Evolutionary conservation across 2,888 invertebrate genomes (phyloP), one percentile per base, ranked within the genome.

Genomic region (Sminthurides aquaticus): DNA sequence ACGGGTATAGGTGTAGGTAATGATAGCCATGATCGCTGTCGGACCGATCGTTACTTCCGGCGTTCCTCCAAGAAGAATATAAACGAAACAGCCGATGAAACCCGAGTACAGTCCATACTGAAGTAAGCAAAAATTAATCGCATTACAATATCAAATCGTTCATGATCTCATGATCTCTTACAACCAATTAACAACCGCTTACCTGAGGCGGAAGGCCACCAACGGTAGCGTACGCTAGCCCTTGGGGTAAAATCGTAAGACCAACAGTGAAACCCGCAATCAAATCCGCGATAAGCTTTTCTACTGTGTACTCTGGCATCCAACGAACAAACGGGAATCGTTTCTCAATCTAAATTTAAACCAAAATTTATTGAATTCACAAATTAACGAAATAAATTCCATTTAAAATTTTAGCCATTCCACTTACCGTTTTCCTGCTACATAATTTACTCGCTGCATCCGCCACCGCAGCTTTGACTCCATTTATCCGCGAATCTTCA

Each of bases 61-160:
- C 2, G 74, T 72, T 15, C 71, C 70, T n/a, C 74, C 74, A n/a
- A 73, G 18, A 1, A 74, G 58, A 62, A 74, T 73, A 57, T 73
- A 71, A 3, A 71, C 68, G 43, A 74, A 74, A 48, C 74, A 74
- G n/a, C 74, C 74, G 1, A 73, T 64, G 49, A 74, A 74, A 24
- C 74, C 72, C n/a, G 64, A 66, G 55, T 71, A 74, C 0, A 73
- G 63, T 43, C 69, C 71, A 60, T 69, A 71, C 67, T 68, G 28
- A 3, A 26, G 49, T 55, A 62, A 54, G 27, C 26, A 48, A 56
- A 49, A 58, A 56, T 58, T 49, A 28, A 61, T 8, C 24, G 25
- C 18, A 26, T 60, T 25, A 49, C 28, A 20, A 63, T 54, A 34
- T 22, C 5, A n/a, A 18, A 18, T 48, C 20, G 49, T 27, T 57